These are phyloP conservation scores for Petrolisthes manimaculis DNA, from an alignment of 2,888 invertebrate species.

Conservation along the genomic window DNA sequence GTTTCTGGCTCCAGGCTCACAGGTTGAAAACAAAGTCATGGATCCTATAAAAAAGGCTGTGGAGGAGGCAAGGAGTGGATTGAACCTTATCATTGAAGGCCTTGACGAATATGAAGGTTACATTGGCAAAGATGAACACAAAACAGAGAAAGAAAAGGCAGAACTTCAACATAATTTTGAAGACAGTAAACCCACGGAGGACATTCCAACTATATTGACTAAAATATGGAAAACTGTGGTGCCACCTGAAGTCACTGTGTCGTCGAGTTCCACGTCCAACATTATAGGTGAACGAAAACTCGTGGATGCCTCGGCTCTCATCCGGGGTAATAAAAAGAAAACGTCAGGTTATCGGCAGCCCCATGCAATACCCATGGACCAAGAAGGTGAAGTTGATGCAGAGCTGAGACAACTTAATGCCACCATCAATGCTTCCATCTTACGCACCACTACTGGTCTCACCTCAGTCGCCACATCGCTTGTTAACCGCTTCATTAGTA, in stretches of 20 bases:
- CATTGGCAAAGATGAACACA: background rate
- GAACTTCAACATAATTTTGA: background rate
- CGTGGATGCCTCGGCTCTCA: background rate
- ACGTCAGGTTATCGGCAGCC: background rate
- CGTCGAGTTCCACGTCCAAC: background rate
- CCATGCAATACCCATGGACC: background rate
- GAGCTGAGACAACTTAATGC: background rate
- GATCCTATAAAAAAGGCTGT: constrained; percentile 27
- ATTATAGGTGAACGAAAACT: background rate
- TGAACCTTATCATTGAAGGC: constrained; percentile 35
- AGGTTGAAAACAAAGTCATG: background rate
- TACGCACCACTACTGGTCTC: background rate
- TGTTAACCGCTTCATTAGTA: background rate
- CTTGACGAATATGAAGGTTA: constrained; percentile 47
- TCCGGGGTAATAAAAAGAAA: background rate
- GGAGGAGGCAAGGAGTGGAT: constrained; percentile 39
- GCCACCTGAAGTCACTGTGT: background rate
- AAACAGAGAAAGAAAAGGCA: background rate
- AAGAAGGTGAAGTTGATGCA: background rate
- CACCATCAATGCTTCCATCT: background rate
- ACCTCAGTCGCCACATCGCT: background rate
- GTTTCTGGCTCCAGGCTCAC: background rate
- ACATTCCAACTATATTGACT: background rate
- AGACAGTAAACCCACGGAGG: background rate
- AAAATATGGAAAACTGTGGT: background rate